Evolutionary conservation across 2,113 vertebrate genomes (phyloP), one percentile per base, ranked within the genome.

Genomic region (Nothobranchius furzeri): DNA sequence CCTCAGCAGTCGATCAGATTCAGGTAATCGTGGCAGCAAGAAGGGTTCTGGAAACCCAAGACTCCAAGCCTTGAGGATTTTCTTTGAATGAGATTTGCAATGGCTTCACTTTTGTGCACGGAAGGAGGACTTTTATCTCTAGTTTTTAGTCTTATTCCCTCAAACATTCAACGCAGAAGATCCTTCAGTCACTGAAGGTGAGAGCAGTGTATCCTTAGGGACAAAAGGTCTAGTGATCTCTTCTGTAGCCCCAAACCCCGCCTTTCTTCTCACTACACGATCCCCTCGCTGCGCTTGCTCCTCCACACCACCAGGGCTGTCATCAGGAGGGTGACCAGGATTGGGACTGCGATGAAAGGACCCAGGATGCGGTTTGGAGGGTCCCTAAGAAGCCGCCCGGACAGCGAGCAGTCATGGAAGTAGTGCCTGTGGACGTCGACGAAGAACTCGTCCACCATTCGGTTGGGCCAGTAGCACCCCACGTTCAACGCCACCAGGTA

Each of bases 391-490:
- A 93, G 90, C 14, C 96, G 89, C 43, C 96, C 97, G 0, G 95
- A 92, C 35, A 86, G 58, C 0, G 95, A 92, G 83, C 97, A 99
- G 92, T 90, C 85, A 15, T 88, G 83, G 92, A 99, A 99, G 90
- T 95, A 99, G 48, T 80, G 90, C 61, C 59, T 89, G 92, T 99
- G 97, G 43, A 98, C 70, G 0, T 76, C 74, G 56, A 96, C 86
- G 83, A 99, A 99, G 91, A 98, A 96, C 63, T 89, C 91, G 2
- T 99, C 95, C 89, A 99, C 96, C 30, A 92, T 85, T 0, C 71
- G 79, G 81, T 95, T 97, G 36, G 97, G 97, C 97, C 97, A 99
- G 90, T 90, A 96, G 86, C 96, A 98, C 53, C 87, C 82, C 78
- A 96, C 89, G 58, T 85, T 89, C 6, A 63, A 24, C 0, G 96